phyloP scores from a whole-genome alignment of 2,113 vertebrate genomes.

The Cavia aperea region DNA sequence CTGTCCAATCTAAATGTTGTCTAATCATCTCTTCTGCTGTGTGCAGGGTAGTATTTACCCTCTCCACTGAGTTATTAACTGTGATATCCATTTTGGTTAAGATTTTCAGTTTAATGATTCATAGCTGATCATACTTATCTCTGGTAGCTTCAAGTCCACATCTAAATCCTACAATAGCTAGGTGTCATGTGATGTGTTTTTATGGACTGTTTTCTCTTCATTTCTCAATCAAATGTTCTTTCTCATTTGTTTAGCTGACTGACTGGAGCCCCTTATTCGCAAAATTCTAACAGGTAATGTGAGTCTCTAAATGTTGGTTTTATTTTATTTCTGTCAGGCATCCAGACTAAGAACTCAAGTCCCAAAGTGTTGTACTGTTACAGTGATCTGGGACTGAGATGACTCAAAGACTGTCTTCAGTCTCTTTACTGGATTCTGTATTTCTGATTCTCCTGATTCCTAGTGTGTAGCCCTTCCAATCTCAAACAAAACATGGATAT shows the following conservation, averaged over 20 bases:
- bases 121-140: background rate
- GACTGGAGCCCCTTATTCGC: background rate
- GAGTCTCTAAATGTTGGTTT: background rate
- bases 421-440: background rate
- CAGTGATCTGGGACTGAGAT: background rate
- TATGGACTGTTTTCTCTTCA: background rate
- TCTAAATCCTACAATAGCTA: background rate
- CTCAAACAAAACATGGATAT: background rate
- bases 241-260: background rate
- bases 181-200: background rate
- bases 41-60: background rate
- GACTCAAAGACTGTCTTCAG: background rate
- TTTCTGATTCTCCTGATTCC: background rate
- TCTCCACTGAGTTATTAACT: background rate
- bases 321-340: background rate
- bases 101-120: background rate
- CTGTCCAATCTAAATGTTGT: background rate
- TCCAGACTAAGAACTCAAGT: background rate
- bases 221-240: background rate
- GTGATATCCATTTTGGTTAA: background rate
- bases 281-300: background rate
- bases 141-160: background rate
- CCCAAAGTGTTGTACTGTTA: background rate
- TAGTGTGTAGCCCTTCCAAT: background rate
- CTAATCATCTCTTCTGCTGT: background rate